Evolutionary conservation across 2,888 invertebrate species (phyloP).

Genomic region (Serrognathus titanus): DNA sequence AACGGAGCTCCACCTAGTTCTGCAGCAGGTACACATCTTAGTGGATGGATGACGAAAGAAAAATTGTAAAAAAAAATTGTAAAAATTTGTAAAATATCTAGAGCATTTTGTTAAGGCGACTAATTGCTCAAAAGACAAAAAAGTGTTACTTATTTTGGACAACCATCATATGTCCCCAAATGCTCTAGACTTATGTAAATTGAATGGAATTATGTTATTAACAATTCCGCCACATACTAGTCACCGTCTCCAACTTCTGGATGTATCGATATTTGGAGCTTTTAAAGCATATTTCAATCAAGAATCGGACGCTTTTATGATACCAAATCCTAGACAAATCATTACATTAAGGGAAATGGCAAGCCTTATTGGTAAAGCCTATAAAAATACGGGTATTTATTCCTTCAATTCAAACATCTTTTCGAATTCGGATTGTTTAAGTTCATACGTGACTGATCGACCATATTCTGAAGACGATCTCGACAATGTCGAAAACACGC

Average conservation of each 20-base stretch:
- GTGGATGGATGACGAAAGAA: slow-evolving; percentile 12
- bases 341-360: neutral
- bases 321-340: neutral
- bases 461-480: neutral
- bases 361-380: neutral
- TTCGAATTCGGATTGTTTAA: neutral
- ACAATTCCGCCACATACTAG: neutral
- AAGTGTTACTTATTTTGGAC: slow-evolving; percentile 20
- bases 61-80: slow-evolving; percentile 6
- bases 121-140: no score
- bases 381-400: neutral
- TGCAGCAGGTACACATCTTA: slow-evolving; percentile 9
- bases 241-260: neutral
- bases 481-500: neutral
- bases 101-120: no score
- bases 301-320: neutral
- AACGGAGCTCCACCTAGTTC: slow-evolving; percentile 10
- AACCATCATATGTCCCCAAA: slow-evolving; percentile 24
- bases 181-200: slow-evolving; percentile 7
- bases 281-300: neutral
- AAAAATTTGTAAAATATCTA: no score
- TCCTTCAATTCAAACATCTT: neutral
- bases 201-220: neutral
- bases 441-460: neutral
- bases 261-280: neutral